Conservation (phyloP, 2,113 vertebrate species). For the Amia ocellicauda region DNA sequence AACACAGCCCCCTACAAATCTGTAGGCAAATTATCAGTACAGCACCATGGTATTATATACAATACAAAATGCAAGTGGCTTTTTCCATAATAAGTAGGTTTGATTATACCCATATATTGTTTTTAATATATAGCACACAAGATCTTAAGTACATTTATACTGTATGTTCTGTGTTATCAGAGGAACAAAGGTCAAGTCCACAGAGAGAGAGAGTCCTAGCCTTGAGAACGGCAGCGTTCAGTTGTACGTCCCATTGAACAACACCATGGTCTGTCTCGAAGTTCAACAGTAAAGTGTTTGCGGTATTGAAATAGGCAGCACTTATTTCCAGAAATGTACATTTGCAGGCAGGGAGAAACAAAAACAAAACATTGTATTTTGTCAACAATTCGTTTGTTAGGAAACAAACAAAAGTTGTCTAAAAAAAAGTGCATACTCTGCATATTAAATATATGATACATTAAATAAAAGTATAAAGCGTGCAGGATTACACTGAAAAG, state of each 20-base stretch:
- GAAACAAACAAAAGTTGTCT: constrained; percentile 8
- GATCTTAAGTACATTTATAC: constrained; percentile 47
- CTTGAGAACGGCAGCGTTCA: constrained; percentile 50
- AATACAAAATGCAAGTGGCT: constrained; percentile 60
- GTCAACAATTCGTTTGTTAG: constrained; percentile 41
- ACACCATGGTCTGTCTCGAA: constrained; percentile 40
- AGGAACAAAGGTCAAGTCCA: constrained; percentile 25
- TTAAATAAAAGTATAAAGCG: constrained; percentile 81
- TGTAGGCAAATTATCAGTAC: constrained; percentile 57
- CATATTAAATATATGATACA: constrained; percentile 85
- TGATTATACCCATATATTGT: constrained; percentile 47
- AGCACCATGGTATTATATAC: constrained; percentile 63
- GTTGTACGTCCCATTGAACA: constrained; percentile 36
- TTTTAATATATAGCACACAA: constrained; percentile 50
- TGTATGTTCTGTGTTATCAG: constrained; percentile 4
- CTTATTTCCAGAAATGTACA: constrained; percentile 47
- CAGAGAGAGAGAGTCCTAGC: constrained; percentile 54
- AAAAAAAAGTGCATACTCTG: constrained; percentile 85
- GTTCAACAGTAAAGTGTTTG: constrained; percentile 42
- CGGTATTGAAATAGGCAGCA: constrained; percentile 45
- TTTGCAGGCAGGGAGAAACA: constrained; percentile 36
- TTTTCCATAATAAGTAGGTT: constrained; percentile 65
- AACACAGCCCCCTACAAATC: constrained; percentile 37
- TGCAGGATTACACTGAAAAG: constrained; percentile 76
- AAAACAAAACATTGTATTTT: constrained; percentile 50